Percentiles rank a stretch among this genome's conserved stretches.
These are phyloP conservation scores for Podarcis raffonei DNA, from an alignment of 2,113 vertebrate genomes.

Conservation along the genomic window DNA sequence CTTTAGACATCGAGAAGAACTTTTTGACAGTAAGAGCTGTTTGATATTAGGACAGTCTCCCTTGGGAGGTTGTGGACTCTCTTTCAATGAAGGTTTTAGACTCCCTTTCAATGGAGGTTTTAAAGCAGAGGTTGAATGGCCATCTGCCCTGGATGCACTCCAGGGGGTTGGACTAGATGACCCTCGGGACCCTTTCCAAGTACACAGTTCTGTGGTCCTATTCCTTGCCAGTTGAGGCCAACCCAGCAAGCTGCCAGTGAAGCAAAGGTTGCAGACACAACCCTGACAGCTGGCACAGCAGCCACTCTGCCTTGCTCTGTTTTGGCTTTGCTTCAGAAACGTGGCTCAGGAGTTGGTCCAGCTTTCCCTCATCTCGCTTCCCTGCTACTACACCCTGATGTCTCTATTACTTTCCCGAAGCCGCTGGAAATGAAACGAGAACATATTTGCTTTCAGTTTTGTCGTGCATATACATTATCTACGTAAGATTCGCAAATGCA, in stretches of 20 bases:
- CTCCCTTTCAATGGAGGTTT: no score
- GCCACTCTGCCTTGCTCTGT: neutral
- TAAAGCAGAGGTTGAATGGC: no score
- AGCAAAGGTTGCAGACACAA: neutral
- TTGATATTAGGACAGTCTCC: no score
- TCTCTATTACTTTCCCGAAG: slow-evolving; percentile 48
- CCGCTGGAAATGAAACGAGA: slow-evolving; percentile 50
- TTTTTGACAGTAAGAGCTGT: no score
- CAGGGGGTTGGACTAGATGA: no score
- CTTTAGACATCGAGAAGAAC: no score
- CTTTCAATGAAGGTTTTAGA: no score
- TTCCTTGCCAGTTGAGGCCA: neutral
- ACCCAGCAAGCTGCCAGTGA: neutral
- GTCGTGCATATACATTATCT: slow-evolving; percentile 52
- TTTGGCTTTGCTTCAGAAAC: neutral
- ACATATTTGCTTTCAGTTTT: slow-evolving; percentile 47
- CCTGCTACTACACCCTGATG: slow-evolving; percentile 16
- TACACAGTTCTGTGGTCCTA: no score
- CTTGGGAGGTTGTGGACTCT: no score
- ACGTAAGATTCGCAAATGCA: slow-evolving; percentile 33
- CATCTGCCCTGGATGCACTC: no score
- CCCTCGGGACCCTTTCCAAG: no score
- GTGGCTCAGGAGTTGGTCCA: neutral
- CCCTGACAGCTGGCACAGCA: neutral
- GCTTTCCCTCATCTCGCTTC: neutral